Conservation (phyloP, 2,113 vertebrate genomes). For the Mesoclemmys tuberculata region DNA sequence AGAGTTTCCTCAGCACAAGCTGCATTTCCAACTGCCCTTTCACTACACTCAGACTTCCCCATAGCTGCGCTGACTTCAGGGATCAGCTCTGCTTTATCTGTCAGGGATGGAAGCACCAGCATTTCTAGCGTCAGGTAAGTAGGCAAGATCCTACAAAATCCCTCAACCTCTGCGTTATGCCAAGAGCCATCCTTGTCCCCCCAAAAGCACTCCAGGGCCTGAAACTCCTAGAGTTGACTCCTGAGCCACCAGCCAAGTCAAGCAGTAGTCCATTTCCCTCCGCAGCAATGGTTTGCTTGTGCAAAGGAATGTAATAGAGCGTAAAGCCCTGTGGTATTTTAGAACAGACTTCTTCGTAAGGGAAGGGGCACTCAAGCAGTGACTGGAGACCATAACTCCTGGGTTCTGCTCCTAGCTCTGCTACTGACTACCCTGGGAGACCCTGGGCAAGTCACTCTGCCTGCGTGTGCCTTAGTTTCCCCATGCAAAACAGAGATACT, state of each 20-base stretch:
- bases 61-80: background rate
- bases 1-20: background rate
- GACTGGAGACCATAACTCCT: background rate
- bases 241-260: background rate
- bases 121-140: background rate
- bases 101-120: background rate
- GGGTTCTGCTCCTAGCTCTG: background rate
- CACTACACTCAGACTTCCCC: background rate
- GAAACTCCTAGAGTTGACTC: background rate
- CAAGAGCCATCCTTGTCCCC: background rate
- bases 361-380: background rate
- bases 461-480: background rate
- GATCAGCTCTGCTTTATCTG: background rate
- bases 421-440: background rate
- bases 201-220: background rate
- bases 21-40: background rate
- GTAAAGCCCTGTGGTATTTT: background rate
- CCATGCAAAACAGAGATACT: background rate
- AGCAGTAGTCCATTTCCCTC: background rate
- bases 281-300: background rate
- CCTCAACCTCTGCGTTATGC: background rate
- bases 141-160: accelerated
- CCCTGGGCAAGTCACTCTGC: background rate
- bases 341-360: background rate
- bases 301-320: background rate